A percentile compares a stretch with the other conserved stretches of the same genome.
These are phyloP conservation scores for Melinopterus prodromus DNA, from an alignment of 2,888 invertebrate species.

Conservation along the genomic window DNA sequence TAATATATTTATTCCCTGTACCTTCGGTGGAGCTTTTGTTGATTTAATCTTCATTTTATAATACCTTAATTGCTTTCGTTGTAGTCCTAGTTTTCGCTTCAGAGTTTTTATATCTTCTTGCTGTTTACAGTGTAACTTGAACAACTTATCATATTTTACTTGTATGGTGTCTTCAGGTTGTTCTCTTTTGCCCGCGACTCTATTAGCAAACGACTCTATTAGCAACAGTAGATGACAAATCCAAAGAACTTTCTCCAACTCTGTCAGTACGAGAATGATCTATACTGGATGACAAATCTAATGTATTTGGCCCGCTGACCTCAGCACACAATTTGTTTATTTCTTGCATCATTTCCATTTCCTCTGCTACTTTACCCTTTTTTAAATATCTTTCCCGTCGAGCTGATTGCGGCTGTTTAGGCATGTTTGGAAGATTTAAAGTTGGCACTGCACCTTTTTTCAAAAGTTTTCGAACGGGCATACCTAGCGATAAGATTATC, in stretches of 20 bases:
- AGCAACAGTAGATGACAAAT: background rate
- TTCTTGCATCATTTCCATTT: background rate
- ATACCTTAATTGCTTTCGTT: too few relatives aligned
- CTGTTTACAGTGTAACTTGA: too few relatives aligned
- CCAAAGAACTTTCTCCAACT: background rate
- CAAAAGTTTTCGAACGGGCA: background rate
- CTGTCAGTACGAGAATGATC: background rate
- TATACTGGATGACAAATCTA: background rate
- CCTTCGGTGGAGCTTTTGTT: too few relatives aligned
- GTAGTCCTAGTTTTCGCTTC: too few relatives aligned
- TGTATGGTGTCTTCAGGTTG: too few relatives aligned
- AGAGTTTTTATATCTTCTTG: too few relatives aligned
- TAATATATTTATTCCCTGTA: too few relatives aligned
- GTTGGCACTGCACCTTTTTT: background rate
- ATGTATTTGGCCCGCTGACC: background rate
- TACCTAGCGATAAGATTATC: background rate
- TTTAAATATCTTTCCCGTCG: background rate
- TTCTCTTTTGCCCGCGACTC: too few relatives aligned
- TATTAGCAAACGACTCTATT: too few relatives aligned
- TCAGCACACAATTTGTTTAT: background rate
- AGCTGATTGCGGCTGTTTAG: background rate
- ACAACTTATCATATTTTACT: too few relatives aligned
- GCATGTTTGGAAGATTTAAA: constrained; percentile 4
- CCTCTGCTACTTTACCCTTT: background rate
- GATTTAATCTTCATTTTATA: too few relatives aligned